A percentile compares a stretch with the other conserved stretches of the same genome.
These are phyloP conservation scores for Phengaris alcon DNA, from an alignment of 2,888 invertebrate genomes.

Conservation along the genomic window DNA sequence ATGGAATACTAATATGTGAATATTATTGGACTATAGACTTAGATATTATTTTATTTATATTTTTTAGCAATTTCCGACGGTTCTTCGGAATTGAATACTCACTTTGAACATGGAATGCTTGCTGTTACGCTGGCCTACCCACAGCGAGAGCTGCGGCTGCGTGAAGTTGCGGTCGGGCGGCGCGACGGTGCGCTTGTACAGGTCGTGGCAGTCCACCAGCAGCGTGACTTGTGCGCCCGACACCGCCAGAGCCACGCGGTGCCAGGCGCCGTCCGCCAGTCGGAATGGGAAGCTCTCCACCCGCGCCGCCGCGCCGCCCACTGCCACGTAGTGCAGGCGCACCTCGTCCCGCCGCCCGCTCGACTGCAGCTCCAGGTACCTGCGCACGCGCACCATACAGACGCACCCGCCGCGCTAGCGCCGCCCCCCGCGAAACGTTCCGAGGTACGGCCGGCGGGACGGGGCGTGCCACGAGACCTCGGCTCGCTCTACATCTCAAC, in stretches of 20 bases:
- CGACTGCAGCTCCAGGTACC: slow-evolving; percentile 95
- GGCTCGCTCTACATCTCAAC: slow-evolving; percentile 80
- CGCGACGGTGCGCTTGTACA: slow-evolving; percentile 88
- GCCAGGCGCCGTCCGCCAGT: slow-evolving; percentile 93
- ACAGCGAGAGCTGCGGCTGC: slow-evolving; percentile 85
- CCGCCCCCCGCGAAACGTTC: slow-evolving; percentile 68
- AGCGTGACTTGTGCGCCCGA: slow-evolving; percentile 91
- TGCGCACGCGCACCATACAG: slow-evolving; percentile 61
- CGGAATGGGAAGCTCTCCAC: slow-evolving; percentile 93
- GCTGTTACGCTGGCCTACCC: slow-evolving; percentile 92
- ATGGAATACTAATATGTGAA: too few species aligned
- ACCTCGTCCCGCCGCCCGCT: slow-evolving; percentile 93
- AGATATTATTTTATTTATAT: too few species aligned
- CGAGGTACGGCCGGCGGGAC: slow-evolving; percentile 75
- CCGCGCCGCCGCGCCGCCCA: slow-evolving; percentile 81
- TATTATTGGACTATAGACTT: too few species aligned
- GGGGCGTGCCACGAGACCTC: slow-evolving; percentile 64
- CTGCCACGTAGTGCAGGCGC: slow-evolving; percentile 88
- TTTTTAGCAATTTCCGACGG: too few species aligned
- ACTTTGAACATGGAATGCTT: slow-evolving; percentile 94
- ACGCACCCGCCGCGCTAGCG: slow-evolving; percentile 41
- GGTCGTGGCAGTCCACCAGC: slow-evolving; percentile 91
- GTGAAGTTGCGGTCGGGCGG: slow-evolving; percentile 88
- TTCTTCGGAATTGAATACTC: slow-evolving; percentile 38
- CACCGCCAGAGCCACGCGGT: slow-evolving; percentile 90